Conservation (phyloP, 1,140 invertebrate species). For the Coptotermes formosanus region DNA sequence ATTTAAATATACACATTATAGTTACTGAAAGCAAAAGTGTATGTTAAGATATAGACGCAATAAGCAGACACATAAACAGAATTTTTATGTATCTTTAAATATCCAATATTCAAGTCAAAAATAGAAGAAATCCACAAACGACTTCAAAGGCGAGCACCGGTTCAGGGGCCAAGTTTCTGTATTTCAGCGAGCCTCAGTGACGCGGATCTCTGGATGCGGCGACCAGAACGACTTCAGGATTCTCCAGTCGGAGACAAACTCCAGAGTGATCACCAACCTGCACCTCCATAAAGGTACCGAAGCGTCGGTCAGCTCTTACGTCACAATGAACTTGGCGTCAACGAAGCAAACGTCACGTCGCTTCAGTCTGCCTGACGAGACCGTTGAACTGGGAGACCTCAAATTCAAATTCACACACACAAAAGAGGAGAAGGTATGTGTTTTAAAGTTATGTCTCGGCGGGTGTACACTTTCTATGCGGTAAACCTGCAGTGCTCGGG, state of each 20-base stretch:
- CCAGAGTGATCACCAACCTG: background rate
- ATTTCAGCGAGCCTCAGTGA: slow-evolving; percentile 23
- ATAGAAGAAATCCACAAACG: no score
- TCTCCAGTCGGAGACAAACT: background rate
- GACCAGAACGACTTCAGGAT: background rate
- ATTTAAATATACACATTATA: no score
- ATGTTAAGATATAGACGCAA: no score
- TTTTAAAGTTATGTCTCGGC: no score
- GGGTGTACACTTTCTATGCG: no score
- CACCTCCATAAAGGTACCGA: background rate
- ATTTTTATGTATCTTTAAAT: no score
- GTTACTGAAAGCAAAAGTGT: no score
- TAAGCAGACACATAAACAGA: no score
- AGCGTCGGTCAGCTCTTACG: slow-evolving; percentile 24
- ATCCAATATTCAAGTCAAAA: no score
- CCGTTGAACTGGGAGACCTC: background rate
- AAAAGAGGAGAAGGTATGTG: background rate
- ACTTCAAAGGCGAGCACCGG: no score
- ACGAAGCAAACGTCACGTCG: background rate
- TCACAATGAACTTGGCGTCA: background rate
- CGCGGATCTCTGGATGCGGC: slow-evolving; percentile 23
- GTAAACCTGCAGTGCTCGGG: no score
- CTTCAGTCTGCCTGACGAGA: background rate
- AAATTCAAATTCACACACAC: background rate
- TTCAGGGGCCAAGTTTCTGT: background rate